These are phyloP conservation scores for Liasis olivaceus DNA, from an alignment of 2,797 vertebrate genomes.

Conservation along the genomic window DNA sequence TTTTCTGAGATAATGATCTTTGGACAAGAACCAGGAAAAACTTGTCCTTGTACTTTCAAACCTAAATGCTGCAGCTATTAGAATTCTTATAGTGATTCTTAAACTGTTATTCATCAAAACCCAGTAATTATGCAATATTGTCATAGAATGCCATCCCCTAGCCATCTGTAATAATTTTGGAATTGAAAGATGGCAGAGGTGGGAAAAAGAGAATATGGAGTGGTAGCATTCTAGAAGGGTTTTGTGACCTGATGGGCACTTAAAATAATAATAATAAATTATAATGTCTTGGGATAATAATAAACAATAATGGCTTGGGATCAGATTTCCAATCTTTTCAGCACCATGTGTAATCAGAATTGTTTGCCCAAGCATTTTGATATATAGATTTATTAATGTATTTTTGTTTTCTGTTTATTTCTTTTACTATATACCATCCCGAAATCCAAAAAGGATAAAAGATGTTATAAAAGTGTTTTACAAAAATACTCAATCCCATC, in stretches of 20 bases:
- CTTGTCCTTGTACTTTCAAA: neutral
- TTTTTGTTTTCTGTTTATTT: neutral
- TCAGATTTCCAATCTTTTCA: neutral
- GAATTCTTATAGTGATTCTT: neutral
- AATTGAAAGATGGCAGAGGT: neutral
- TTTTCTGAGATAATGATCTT: neutral
- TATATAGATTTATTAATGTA: neutral
- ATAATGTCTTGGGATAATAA: too few species aligned
- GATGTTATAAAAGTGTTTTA: neutral
- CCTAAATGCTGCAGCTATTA: neutral
- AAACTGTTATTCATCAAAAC: neutral
- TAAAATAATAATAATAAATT: neutral
- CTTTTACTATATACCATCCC: neutral
- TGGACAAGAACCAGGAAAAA: neutral
- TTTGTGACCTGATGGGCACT: neutral
- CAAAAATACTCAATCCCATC: neutral
- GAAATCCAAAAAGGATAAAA: neutral
- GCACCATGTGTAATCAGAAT: neutral
- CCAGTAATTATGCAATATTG: neutral
- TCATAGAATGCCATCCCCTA: too few species aligned
- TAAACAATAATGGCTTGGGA: neutral
- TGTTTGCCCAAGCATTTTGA: neutral
- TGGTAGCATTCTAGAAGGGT: neutral
- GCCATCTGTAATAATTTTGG: neutral
- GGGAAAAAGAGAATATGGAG: neutral